Base-by-base conservation (phyloP, 2,888 invertebrate species). In the Noctua pronuba region DNA sequence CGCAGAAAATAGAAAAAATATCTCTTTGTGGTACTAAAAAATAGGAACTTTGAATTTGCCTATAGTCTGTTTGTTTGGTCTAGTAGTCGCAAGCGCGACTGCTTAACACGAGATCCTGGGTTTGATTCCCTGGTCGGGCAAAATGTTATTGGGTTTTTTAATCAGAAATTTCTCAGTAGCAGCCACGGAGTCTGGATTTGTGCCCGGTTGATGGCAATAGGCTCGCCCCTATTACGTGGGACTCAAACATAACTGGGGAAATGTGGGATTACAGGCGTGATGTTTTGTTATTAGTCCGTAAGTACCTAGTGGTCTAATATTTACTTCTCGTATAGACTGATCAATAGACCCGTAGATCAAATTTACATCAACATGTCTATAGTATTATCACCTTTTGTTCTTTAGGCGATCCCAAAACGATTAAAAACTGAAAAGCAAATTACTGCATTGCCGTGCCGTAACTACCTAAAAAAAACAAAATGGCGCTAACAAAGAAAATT, bases 401-500 rank as follows among this genome's bases (percentile, higher is more conserved):
- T 46, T 28, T 24, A 75, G 16, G 38, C 1, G 3, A 38, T 24
- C 31, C 24, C 18, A 31, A 1, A 21, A 44, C 24, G 2, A 41
- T 28, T 44, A 38, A 80, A 76, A 76, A 58, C 24, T 60, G 24
- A 21, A 0, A 18, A 58, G 46, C 31, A 35, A 28, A 41, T 72
- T 41, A 46, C 16, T 68, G n/a, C 46, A 44, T 16, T 58, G 18
- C 46, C 28, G 52, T 79, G 24, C 7, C 35, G 3, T 55, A 83
- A 28, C 55, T 3, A 28, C 0, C 18, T 67, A 49, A 64, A 75
- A 55, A 78, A 78, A 68, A 31, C 1, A 79, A 85, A 75, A 72
- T 55, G 49, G 60, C 16, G 35, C 28, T 60, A 73, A 77, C 74
- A 31, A 75, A 73, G 60, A 73, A 75, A 80, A 75, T 75, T 62